Evolutionary conservation across 2,888 invertebrate species (phyloP), one percentile per base, ranked within the genome.

Genomic region (Lacanobia wlatinum): DNA sequence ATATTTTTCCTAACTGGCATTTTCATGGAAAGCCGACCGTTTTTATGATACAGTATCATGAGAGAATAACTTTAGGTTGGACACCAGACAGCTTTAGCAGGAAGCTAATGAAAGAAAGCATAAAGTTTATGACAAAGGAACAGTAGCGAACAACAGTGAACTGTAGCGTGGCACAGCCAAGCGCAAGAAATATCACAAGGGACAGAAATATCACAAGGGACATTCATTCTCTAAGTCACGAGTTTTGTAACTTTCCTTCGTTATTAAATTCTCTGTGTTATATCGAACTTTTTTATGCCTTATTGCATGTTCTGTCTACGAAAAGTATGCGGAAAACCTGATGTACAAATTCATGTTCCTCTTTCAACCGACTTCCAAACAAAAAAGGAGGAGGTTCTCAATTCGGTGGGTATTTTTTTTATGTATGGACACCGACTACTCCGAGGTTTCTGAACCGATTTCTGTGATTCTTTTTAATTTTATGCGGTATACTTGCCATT

Each of bases 1-100:
- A 84, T 87, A 88, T 88, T 87, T 82, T 82, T 78, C 75, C 53
- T 70, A 71, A 82, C 82, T 85, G 83, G 76, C 79, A 74, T 84
- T 82, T 81, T 78, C 67, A 73, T 78, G 74, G 68, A 78, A 84
- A 75, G 58, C 58, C 66, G 70, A 58, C 64, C 73, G 76, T 81
- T 78, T 80, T 76, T 76, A 78, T 74, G 74, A 65, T 75, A 67
- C 52, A 64, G 58, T 68, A 64, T 50, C 55, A 64, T 67, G 65
- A 63, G 65, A 72, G 48, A 60, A 83, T 79, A 83, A 84, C 80
- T 80, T 75, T 61, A 66, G 46, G 70, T 64, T 43, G 48, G 23
- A 61, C 64, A 63, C 40, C 46, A 60, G 34, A 69, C 18, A 72
- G 63, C 60, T 67, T n/a, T 40, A 58, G 34, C 46, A 68, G 67